Conservation (phyloP, 2,113 vertebrate genomes). For the Noturus placidus region DNA sequence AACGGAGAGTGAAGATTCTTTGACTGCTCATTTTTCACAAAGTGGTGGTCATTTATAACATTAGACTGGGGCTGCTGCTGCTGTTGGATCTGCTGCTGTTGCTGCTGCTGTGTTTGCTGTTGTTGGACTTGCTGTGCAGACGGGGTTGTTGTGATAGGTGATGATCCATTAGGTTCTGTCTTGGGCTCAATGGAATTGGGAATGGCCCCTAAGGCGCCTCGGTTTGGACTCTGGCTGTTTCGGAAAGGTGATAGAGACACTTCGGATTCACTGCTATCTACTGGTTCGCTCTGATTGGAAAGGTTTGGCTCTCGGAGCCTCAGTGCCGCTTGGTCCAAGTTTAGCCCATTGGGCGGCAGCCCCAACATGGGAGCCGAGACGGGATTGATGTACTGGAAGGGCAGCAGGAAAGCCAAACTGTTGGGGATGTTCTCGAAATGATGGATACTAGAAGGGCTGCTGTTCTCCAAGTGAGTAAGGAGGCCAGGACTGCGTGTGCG, state of each 20-base stretch:
- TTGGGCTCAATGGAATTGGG: conserved; percentile 92
- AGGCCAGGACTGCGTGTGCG: conserved; percentile 94
- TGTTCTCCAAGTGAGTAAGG: conserved; percentile 92
- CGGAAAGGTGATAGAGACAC: conserved; percentile 91
- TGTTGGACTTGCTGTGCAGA: conserved; percentile 69
- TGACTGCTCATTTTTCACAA: conserved; percentile 87
- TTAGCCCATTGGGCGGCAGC: conserved; percentile 90
- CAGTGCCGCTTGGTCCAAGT: conserved; percentile 88
- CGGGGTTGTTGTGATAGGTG: conserved; percentile 76
- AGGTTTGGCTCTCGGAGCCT: conserved; percentile 89
- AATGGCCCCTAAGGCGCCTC: conserved; percentile 84
- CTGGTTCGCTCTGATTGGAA: conserved; percentile 88
- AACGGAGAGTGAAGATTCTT: conserved; percentile 81
- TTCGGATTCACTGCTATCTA: conserved; percentile 96
- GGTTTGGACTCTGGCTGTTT: conserved; percentile 85
- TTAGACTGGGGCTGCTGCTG: conserved; percentile 73
- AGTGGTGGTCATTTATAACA: conserved; percentile 84
- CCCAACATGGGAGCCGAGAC: conserved; percentile 94
- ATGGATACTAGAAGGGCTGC: conserved; percentile 97
- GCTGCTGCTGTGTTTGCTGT: conserved; percentile 72
- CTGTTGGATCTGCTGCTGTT: conserved; percentile 59
- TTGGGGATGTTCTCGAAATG: conserved; percentile 99
- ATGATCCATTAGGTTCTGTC: conserved; percentile 87
- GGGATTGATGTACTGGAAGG: conserved; percentile 98
- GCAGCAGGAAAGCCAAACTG: conserved; percentile 94